A percentile compares a stretch with the other conserved stretches of the same genome.
phyloP scores from a whole-genome alignment of 2,888 invertebrate genomes.

The Ischnura elegans region DNA sequence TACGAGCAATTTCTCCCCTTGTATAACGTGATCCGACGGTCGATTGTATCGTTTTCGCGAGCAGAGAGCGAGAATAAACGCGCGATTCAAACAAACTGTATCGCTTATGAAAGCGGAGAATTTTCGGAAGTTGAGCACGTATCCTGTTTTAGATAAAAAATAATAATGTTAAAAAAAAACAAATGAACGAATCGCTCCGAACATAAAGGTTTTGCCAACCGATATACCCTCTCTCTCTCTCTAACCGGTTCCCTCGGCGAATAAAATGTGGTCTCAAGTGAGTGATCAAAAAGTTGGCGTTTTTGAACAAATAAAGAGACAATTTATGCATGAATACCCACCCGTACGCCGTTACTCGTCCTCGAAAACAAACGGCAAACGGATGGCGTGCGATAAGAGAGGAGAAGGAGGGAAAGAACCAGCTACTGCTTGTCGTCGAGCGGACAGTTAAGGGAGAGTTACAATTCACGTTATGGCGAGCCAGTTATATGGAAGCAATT shows the following conservation, averaged over 20 bases:
- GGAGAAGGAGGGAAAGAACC: too few relatives aligned
- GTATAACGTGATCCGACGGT: background rate
- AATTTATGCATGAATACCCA: background rate
- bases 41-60: background rate
- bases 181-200: background rate
- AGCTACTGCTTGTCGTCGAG: background rate
- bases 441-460: background rate
- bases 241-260: background rate
- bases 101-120: slow-evolving; percentile 6
- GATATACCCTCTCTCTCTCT: background rate
- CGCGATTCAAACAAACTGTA: background rate
- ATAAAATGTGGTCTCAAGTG: slow-evolving; percentile 22
- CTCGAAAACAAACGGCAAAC: background rate
- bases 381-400: background rate
- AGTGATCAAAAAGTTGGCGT: slow-evolving; percentile 12
- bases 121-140: background rate
- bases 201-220: background rate
- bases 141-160: background rate
- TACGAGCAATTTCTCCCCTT: slow-evolving; percentile 44
- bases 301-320: background rate
- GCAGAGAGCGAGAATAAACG: slow-evolving; percentile 27
- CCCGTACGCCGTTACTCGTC: background rate
- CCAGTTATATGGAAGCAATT: background rate
- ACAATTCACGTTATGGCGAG: background rate
- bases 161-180: too few relatives aligned